A percentile compares a stretch with the other conserved stretches of the same genome.
phyloP scores from a whole-genome alignment of 2,113 vertebrate species.

The Piaya cayana region DNA sequence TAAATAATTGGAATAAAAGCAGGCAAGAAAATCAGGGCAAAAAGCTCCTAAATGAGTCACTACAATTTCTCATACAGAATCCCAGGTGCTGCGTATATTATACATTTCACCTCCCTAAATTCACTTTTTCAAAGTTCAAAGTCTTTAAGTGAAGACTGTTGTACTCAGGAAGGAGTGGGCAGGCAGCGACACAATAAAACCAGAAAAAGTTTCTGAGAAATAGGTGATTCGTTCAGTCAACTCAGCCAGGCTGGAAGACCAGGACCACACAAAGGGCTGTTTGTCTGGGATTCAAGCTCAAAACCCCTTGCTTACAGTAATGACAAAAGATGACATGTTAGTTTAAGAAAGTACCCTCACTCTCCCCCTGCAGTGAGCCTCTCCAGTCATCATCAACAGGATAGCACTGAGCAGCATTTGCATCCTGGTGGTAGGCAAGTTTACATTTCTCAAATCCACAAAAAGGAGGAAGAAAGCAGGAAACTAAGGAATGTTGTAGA shows the following conservation, averaged over 20 bases:
- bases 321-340: conserved; percentile 4
- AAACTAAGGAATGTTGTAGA: background rate
- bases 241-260: background rate
- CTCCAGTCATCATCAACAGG: background rate
- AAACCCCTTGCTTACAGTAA: conserved; percentile 14
- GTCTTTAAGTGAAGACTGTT: background rate
- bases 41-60: background rate
- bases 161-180: background rate
- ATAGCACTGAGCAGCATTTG: background rate
- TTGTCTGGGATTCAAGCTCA: background rate
- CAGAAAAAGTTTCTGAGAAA: background rate
- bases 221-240: conserved; percentile 19
- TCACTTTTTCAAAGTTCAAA: background rate
- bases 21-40: too few species aligned
- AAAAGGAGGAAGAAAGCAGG: background rate
- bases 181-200: conserved; percentile 6
- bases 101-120: background rate
- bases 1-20: too few species aligned
- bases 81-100: background rate
- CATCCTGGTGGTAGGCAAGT: background rate
- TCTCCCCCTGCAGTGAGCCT: background rate
- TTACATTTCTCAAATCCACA: background rate
- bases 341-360: background rate
- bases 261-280: conserved; percentile 39
- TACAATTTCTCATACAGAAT: too few species aligned